Conservation (phyloP, 2,797 vertebrate genomes). For the Falco columbarius region DNA sequence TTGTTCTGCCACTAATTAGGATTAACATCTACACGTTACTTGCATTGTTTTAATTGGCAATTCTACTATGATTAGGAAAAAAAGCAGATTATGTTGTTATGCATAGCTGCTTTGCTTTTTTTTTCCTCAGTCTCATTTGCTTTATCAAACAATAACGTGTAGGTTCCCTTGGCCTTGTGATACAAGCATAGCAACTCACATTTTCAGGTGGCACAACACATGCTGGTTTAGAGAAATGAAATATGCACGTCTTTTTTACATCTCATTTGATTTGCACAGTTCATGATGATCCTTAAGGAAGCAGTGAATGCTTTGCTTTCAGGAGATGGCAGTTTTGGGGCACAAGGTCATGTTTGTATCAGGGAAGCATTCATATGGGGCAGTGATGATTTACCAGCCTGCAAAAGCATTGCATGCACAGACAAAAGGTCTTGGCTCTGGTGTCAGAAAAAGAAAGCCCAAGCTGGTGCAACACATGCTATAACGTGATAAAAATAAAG, state of each 20-base stretch:
- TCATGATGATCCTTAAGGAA: neutral
- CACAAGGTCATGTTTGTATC: neutral
- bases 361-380: neutral
- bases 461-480: neutral
- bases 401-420: neutral
- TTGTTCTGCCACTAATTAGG: slow-evolving; percentile 7
- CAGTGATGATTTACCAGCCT: neutral
- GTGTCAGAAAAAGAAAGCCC: slow-evolving; percentile 22
- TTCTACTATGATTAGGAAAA: neutral
- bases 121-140: neutral
- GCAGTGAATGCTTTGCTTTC: slow-evolving; percentile 13
- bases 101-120: slow-evolving; percentile 13
- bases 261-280: neutral
- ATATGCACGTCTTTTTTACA: neutral
- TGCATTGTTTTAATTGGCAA: slow-evolving; percentile 32
- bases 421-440: neutral
- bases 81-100: slow-evolving; percentile 25
- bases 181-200: neutral
- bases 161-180: neutral
- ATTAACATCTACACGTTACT: slow-evolving; percentile 39
- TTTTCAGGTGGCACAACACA: neutral
- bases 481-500: slow-evolving; percentile 14
- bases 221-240: neutral
- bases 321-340: neutral
- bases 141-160: neutral